A percentile compares a stretch with the other conserved stretches of the same genome.
Evolutionary conservation across 2,797 vertebrate species (phyloP).

Genomic region (Rhadinocentrus ornatus): DNA sequence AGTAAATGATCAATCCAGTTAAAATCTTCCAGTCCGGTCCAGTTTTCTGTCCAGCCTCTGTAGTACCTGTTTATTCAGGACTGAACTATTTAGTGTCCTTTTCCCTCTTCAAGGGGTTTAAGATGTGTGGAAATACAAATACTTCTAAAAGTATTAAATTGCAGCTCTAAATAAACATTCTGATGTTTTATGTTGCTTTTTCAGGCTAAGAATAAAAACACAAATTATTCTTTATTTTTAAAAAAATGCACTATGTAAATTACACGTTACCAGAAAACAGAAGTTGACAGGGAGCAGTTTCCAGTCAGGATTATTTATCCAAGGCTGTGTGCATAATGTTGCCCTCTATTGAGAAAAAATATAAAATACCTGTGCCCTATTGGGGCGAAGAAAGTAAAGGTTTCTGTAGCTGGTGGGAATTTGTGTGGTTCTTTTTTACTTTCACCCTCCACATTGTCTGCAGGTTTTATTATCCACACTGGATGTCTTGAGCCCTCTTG

Average conservation of each 20-base stretch:
- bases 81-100: neutral
- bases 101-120: neutral
- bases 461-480: neutral
- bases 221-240: neutral
- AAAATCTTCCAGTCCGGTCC: conserved; percentile 17
- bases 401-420: neutral
- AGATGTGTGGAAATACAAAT: neutral
- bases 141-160: neutral
- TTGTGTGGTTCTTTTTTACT: neutral
- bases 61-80: conserved; percentile 22
- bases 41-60: conserved; percentile 2
- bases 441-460: neutral
- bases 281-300: neutral
- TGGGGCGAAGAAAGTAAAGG: conserved; percentile 5
- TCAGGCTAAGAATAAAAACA: neutral
- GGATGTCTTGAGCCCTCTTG: no score
- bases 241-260: neutral
- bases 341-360: neutral
- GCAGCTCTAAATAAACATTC: neutral
- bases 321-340: conserved; percentile 16
- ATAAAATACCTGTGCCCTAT: neutral
- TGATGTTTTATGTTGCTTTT: neutral
- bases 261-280: neutral
- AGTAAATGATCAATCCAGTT: conserved; percentile 48
- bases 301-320: conserved; percentile 6